Percentiles rank a stretch among this genome's conserved stretches.
Evolutionary conservation across 92 coral and sea anemone genomes (phyloP).

Genomic region (Umimayanthus chanpuru): DNA sequence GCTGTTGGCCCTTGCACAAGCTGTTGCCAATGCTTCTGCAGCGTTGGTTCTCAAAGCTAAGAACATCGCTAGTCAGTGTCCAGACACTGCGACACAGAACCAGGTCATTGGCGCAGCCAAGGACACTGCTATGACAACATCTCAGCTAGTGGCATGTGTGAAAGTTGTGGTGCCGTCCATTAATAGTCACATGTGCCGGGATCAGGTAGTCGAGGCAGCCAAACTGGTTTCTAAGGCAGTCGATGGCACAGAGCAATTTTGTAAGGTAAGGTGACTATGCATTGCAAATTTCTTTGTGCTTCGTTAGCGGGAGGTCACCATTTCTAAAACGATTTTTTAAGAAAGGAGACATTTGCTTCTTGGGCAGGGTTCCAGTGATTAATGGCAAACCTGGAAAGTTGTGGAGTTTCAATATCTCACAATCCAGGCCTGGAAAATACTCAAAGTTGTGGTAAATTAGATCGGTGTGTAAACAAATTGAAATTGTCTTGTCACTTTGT

Average conservation of each 20-base stretch:
- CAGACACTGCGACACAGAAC: slow-evolving; percentile 83
- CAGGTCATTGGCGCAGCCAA: slow-evolving; percentile 97
- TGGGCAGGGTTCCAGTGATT: too few species aligned
- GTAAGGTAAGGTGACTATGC: slow-evolving; percentile 68
- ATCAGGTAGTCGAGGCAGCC: slow-evolving; percentile 96
- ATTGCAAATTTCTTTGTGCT: background rate
- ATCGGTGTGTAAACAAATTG: too few species aligned
- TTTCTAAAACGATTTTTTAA: background rate
- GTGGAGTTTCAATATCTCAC: too few species aligned
- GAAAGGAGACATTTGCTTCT: too few species aligned
- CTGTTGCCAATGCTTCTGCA: slow-evolving; percentile 99
- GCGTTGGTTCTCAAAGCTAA: slow-evolving; percentile 93
- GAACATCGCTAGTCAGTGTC: slow-evolving; percentile 94
- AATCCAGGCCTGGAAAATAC: too few species aligned
- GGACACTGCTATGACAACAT: slow-evolving; percentile 98
- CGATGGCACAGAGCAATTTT: slow-evolving; percentile 95
- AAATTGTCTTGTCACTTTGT: too few species aligned
- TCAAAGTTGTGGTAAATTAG: too few species aligned
- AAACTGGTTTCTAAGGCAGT: slow-evolving; percentile 98
- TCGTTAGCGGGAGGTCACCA: background rate
- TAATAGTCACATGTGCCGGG: slow-evolving; percentile 97
- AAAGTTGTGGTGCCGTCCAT: slow-evolving; percentile 96
- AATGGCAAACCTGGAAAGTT: too few species aligned
- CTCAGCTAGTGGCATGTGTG: slow-evolving; percentile 98
- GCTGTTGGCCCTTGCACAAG: slow-evolving; percentile 94